phyloP scores from a whole-genome alignment of 2,888 invertebrate species.

The Folsomia manolachei region DNA sequence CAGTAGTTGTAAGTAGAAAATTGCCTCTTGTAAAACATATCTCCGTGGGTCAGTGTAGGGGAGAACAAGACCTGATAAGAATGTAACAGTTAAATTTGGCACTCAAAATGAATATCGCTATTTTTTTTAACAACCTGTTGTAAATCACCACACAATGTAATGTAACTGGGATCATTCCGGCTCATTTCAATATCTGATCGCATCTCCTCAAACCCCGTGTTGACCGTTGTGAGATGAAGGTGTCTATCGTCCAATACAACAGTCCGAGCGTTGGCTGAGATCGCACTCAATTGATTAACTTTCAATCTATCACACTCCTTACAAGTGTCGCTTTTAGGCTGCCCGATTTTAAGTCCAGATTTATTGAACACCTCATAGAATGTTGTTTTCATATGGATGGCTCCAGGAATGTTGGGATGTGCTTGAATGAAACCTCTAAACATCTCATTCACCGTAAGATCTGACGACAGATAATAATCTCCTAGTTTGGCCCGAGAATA shows the following conservation, averaged over 20 bases:
- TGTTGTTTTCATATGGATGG: background rate
- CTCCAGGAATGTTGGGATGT: background rate
- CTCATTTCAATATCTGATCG: background rate
- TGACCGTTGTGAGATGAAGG: background rate
- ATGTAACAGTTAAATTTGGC: no score
- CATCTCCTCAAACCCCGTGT: background rate
- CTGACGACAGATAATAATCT: background rate
- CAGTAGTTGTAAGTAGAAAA: constrained; percentile 10
- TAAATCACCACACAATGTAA: background rate
- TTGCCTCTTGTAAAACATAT: constrained; percentile 11
- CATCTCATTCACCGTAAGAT: constrained; percentile 3
- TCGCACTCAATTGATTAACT: background rate
- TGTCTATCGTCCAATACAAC: background rate
- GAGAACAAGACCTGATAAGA: constrained; percentile 6
- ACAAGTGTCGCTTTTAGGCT: constrained; percentile 6
- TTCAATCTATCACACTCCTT: background rate
- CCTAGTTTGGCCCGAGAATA: background rate
- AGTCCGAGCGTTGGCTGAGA: background rate
- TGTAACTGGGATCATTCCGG: background rate
- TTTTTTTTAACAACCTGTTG: constrained; percentile 9
- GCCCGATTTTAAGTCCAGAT: constrained; percentile 2
- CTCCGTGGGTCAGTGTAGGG: background rate
- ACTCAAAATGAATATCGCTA: background rate
- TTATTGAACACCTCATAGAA: background rate
- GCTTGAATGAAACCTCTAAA: background rate